Evolutionary conservation across 2,888 invertebrate species (phyloP), one percentile per base, ranked within the genome.

Genomic region (Sisyra nigra): DNA sequence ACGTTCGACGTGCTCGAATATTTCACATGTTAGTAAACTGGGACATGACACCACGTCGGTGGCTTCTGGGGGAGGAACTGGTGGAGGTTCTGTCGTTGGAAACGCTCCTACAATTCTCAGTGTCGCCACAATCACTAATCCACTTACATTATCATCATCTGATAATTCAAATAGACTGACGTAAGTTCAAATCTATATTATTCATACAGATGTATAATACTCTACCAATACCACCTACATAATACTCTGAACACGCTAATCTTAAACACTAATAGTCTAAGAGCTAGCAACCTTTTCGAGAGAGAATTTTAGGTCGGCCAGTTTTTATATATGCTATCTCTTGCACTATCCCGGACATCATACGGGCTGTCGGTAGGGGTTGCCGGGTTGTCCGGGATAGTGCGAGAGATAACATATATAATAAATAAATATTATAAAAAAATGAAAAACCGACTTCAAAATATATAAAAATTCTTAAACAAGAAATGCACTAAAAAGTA

Each of bases 1-100:
- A 48, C 60, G 56, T 38, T 51, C 61, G 47, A 66, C 58, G 45
- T 64, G 58, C 49, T 60, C 60, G 47, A 61, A 60, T 52, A 14
- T 35, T 13, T 6, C 17, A 2, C 9, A 10, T 11, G 37, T 15
- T 15, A 37, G 7, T 19, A 24, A 8, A 19, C 17, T 11, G 10
- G 14, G 14, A 6, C n/a, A 4, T 33, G 33, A 33, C 9, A 33
- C 33, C n/a, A 9, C 14, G 3, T 14, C 33, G 33, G 9, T 6
- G 4, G n/a, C 33, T 4, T 13, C 33, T 8, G 31, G 8, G 33
- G 11, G 14, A 4, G 14, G 11, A 6, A 5, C 33, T 33, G 14
- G 33, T 33, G 33, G 4, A 6, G 33, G 14, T 13, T 4, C 14
- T 33, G 7, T 11, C 8, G 8, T 9, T 2, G 35, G n/a, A 35